Evolutionary conservation across 2,113 vertebrate genomes (phyloP), one percentile per base, ranked within the genome.

Genomic region (Oreochromis niloticus): DNA sequence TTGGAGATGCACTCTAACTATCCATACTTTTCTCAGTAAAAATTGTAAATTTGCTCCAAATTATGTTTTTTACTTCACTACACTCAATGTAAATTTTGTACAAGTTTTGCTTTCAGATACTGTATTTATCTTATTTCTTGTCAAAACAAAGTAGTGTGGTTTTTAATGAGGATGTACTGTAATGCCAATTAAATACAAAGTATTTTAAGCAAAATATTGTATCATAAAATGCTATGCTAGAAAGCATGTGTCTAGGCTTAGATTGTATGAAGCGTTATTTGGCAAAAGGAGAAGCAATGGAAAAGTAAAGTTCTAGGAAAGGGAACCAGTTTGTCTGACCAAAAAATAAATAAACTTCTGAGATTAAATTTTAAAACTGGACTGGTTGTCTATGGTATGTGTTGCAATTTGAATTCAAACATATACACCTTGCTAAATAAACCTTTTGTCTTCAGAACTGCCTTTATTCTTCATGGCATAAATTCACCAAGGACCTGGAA

Each of bases 111-210:
- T 61, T 86, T 43, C n/a, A 50, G 81, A 84, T 85, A 46, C 61
- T 82, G 8, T 85, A 88, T 82, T 81, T 81, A 85, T 85, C 52
- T 32, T 13, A 30, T 83, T 90, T 85, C n/a, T 71, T 82, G 56
- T 85, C 61, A 79, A 46, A 82, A 63, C 50, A 85, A 8, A 19
- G 36, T 9, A 9, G 52, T 22, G 2, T n/a, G 19, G 52, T 91
- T 94, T 94, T 88, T 50, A 80, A 59, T 82, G 30, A 84, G 36
- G 92, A 93, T 90, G 87, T 90, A 93, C 89, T 91, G 88, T 92
- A 89, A 75, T 87, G 61, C 32, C 80, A 75, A 75, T 30, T 87
- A 46, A 90, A 86, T 88, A 73, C 80, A 32, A 79, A 79, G 43
- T 86, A 87, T 90, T 88, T 86, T 66, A 17, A 86, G 16, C 56